Base-by-base conservation (phyloP, 92 coral and sea anemone genomes). In the Ricordea florida region DNA sequence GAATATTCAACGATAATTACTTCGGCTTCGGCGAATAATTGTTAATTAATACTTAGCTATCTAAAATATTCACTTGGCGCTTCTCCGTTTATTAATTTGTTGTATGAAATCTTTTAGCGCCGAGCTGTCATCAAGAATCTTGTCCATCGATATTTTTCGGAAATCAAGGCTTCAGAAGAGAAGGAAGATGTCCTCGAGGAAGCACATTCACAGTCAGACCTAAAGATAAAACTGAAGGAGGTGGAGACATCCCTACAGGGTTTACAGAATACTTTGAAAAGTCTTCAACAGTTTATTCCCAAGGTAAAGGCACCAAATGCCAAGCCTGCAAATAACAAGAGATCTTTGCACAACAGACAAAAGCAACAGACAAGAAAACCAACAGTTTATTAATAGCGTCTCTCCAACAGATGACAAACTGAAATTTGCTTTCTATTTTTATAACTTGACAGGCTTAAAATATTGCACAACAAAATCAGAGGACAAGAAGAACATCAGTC, bases 101-200 rank as follows among this genome's bases (percentile, higher is more conserved):
- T 45, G 26, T 49, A 2, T 20, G 26, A n/a, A n/a, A n/a, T n/a
- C n/a, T 30, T 32, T 29, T 5, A 87, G 93, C 68, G 93, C 62
- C 80, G 85, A 57, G 48, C 42, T 17, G 76, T 87, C 34, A 60
- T 87, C 26, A 82, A 76, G 36, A 61, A 72, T 44, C 62, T 87
- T 23, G 80, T 82, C 5, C 77, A 78, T 10, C 83, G 93, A 15
- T 72, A 87, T 60, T 87, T 82, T 45, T 79, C 62, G n/a, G 78
- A 14, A 22, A 66, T 60, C 10, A 68, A 72, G 41, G 14, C 60
- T 24, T 43, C 28, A 43, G 20, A 61, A 34, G 50, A 62, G 11
- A 74, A 53, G 10, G 57, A 72, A 9, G 45, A 71, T 5, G 27
- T 22, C 9, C 18, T 51, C 11, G 69, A 36, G 29, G 72, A 51